Evolutionary conservation across 1,140 invertebrate genomes (phyloP).

Genomic region (Drosophila truncata): DNA sequence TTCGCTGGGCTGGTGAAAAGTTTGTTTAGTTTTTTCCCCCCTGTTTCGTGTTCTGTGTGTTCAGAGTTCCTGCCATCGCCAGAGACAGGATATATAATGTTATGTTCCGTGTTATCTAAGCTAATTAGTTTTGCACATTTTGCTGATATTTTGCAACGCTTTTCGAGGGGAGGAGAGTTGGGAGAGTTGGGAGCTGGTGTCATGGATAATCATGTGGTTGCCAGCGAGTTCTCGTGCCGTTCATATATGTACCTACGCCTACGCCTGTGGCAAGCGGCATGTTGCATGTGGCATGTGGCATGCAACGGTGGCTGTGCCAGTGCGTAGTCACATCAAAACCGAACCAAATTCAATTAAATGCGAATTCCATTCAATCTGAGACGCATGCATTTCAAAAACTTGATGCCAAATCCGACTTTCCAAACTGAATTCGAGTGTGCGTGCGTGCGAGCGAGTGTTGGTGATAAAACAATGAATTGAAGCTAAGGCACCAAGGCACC

Average conservation of each 20-base stretch:
- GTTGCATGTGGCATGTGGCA: slow-evolving; percentile 1
- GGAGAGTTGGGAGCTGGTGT: background rate
- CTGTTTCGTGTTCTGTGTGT: too few relatives aligned
- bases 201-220: slow-evolving; percentile 29
- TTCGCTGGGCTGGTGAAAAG: background rate
- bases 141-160: slow-evolving; percentile 20
- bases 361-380: slow-evolving; percentile 33
- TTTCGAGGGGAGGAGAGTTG: too few relatives aligned
- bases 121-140: slow-evolving; percentile 50
- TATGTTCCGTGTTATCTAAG: slow-evolving; percentile 21
- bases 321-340: slow-evolving; percentile 20
- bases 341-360: slow-evolving; percentile 25
- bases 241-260: background rate
- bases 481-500: background rate
- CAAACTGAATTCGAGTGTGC: background rate
- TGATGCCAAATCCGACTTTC: slow-evolving; percentile 17
- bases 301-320: background rate
- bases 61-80: background rate
- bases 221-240: background rate
- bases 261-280: background rate
- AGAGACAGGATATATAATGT: slow-evolving; percentile 3
- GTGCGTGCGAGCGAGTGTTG: background rate
- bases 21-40: background rate
- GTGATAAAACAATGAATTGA: slow-evolving; percentile 12
- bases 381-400: slow-evolving; percentile 37